Percentiles rank a stretch among this genome's conserved stretches.
Conservation (phyloP, 1,140 invertebrate species). For the Stegodyphus dumicola region DNA sequence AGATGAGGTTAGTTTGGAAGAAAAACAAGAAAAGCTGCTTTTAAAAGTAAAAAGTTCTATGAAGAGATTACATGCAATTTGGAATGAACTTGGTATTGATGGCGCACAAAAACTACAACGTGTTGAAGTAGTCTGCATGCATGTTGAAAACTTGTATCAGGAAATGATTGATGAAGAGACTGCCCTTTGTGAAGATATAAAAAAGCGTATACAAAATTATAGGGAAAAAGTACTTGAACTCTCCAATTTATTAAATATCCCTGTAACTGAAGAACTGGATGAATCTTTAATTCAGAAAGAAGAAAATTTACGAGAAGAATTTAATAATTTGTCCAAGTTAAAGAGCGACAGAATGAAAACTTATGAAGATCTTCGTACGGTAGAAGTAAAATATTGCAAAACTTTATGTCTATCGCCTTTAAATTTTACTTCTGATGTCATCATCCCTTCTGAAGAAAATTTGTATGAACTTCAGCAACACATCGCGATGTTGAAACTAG, state of each 20-base stretch:
- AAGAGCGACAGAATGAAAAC: conserved; percentile 24
- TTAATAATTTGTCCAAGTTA: conserved; percentile 31
- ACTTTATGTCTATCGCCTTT: conserved; percentile 11
- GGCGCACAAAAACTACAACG: neutral
- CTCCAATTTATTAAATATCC: neutral
- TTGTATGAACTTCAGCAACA: conserved; percentile 38
- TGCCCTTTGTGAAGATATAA: neutral
- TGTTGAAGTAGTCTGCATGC: neutral
- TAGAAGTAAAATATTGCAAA: conserved; percentile 24
- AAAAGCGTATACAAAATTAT: neutral
- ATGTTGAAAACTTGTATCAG: neutral
- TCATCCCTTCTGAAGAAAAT: conserved; percentile 34
- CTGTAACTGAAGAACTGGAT: neutral
- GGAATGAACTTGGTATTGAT: neutral
- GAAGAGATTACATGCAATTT: neutral
- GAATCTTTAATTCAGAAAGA: conserved; percentile 30
- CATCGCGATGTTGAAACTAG: conserved; percentile 28
- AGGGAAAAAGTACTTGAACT: conserved; percentile 23
- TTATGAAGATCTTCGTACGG: conserved; percentile 10
- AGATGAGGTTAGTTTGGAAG: no score
- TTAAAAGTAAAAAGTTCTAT: neutral
- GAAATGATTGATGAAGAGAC: neutral
- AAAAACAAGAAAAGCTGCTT: no score
- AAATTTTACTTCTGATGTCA: conserved; percentile 9
- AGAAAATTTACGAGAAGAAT: conserved; percentile 20